Base-by-base conservation (phyloP, 2,888 invertebrate genomes). In the Chamaedrilus cognettii region DNA sequence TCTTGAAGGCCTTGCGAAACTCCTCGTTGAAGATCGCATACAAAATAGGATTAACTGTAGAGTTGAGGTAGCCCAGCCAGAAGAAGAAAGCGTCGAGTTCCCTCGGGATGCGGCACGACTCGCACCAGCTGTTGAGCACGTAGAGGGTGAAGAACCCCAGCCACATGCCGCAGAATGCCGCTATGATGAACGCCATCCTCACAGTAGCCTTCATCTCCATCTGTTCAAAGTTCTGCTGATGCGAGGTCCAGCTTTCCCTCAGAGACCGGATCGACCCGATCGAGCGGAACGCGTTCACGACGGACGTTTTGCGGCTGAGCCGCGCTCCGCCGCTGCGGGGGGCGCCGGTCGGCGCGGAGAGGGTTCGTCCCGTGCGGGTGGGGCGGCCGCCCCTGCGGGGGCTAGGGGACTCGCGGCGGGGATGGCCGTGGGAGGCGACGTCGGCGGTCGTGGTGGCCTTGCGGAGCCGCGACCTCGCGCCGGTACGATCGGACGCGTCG, bases 141-240 rank as follows among this genome's bases (percentile, higher is more conserved):
- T 84, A 84, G 77, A 82, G 80, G 55, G 80, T 77, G n/a, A 83
- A 77, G 73, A 84, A 84, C 26, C 83, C 83, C 67, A 84, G 77
- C 83, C 83, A 84, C 72, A 83, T 84, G 26, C 81, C 76, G 42
- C 80, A 78, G 72, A 84, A 84, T 66, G 79, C 79, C 2, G 80
- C 80, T 73, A 84, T 83, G 60, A 84, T 82, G 65, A 83, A 77
- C n/a, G 82, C 80, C 83, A 84, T 83, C 7, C 82, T 75, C 67
- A 82, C 81, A 26, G 84, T 84, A 34, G 83, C 83, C 28, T 81
- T 71, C 66, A 80, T 78, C 70, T 84, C 84, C 3, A 81, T 72
- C 55, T 80, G 72, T 61, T 83, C 81, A 1, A 61, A 28, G 51
- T 61, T 35, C 31, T 61, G 61, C 60, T 60, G 60, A 26, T 35